A percentile compares a stretch with the other conserved stretches of the same genome.
These are phyloP conservation scores for Lottia scabra DNA, from an alignment of 2,888 invertebrate genomes.

Conservation along the genomic window DNA sequence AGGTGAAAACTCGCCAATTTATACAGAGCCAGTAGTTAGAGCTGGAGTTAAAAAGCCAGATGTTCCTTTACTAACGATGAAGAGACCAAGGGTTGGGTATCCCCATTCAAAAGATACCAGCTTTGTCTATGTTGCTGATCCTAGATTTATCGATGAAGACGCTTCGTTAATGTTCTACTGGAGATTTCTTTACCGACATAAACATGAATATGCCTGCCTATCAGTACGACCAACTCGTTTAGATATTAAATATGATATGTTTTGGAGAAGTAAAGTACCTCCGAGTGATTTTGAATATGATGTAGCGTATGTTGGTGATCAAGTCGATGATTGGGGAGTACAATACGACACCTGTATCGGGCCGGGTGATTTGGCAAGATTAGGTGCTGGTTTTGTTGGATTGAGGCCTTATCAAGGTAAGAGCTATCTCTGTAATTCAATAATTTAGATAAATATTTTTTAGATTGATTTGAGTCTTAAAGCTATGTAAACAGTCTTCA, in stretches of 20 bases:
- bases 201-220: conserved; percentile 10
- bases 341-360: not conserved
- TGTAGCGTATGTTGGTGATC: not conserved
- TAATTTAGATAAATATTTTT: too few species aligned
- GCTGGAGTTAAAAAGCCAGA: not conserved
- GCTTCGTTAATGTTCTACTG: conserved; percentile 16
- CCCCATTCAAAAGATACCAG: not conserved
- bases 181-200: conserved; percentile 12
- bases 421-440: not conserved
- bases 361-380: not conserved
- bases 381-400: not conserved
- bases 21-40: not conserved
- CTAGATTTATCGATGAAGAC: conserved; percentile 8
- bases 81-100: not conserved
- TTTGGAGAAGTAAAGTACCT: not conserved
- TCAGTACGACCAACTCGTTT: not conserved
- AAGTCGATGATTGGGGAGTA: not conserved
- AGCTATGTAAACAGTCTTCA: too few species aligned
- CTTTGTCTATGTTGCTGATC: not conserved
- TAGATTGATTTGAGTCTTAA: too few species aligned
- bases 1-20: not conserved
- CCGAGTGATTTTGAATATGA: conserved; percentile 17
- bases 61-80: not conserved
- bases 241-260: conserved; percentile 13
- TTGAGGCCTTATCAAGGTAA: not conserved